A percentile compares a stretch with the other conserved stretches of the same genome.
Evolutionary conservation across 2,113 vertebrate species (phyloP).

Genomic region (Tangachromis dhanisi): DNA sequence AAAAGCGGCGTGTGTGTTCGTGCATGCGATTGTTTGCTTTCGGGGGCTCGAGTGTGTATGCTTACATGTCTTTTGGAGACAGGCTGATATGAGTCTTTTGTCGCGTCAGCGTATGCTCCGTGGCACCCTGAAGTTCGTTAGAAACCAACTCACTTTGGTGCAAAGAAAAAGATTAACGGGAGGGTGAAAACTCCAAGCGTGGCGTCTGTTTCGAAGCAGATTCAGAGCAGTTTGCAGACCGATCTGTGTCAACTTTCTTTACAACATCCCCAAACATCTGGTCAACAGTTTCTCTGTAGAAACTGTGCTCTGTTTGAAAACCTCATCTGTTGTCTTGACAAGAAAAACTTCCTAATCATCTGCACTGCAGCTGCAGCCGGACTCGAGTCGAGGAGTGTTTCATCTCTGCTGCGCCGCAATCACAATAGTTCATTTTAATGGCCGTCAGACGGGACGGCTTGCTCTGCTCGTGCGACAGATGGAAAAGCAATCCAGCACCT

Average conservation of each 20-base stretch:
- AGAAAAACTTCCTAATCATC: slow-evolving; percentile 15
- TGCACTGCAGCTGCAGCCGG: slow-evolving; percentile 1
- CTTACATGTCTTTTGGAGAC: background rate
- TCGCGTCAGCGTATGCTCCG: background rate
- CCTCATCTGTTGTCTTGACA: slow-evolving; percentile 29
- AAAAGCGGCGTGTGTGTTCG: slow-evolving; percentile 16
- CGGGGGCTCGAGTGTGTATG: background rate
- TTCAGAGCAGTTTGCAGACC: background rate
- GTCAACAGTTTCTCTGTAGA: slow-evolving; percentile 1
- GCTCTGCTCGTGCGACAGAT: background rate
- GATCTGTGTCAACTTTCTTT: background rate
- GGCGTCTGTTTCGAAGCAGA: background rate
- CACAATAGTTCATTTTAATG: background rate
- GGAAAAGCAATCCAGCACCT: background rate
- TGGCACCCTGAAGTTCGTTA: background rate
- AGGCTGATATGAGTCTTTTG: background rate
- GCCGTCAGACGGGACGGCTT: background rate
- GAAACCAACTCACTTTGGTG: background rate
- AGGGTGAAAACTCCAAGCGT: background rate
- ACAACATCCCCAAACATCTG: slow-evolving; percentile 42
- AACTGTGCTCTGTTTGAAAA: slow-evolving; percentile 1
- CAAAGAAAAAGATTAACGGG: background rate
- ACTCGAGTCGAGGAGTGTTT: background rate
- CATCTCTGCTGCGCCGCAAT: background rate
- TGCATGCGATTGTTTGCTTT: background rate